phyloP scores from a whole-genome alignment of 2,797 vertebrate species.

The Clarias platycephalus region DNA sequence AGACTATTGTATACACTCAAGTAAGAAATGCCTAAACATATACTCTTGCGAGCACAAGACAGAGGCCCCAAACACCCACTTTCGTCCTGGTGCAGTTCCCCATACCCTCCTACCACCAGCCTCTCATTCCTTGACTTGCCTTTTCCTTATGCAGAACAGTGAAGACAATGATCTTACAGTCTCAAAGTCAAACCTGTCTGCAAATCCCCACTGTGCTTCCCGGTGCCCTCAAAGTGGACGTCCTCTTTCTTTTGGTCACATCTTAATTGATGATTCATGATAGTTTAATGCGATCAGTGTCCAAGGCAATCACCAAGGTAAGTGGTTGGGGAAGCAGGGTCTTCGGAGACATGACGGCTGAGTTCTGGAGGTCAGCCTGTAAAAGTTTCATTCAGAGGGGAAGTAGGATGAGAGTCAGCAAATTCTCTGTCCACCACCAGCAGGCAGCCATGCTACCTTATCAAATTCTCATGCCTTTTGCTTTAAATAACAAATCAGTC shows the following conservation, averaged over 20 bases:
- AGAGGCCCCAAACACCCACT: neutral
- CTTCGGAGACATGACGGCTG: constrained; percentile 52
- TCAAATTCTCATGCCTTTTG: constrained; percentile 63
- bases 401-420: constrained; percentile 65
- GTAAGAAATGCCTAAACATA: constrained; percentile 28
- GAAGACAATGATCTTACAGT: constrained; percentile 35
- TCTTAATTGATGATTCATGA: constrained; percentile 63
- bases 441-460: constrained; percentile 53
- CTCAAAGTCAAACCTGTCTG: constrained; percentile 57
- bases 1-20: constrained; percentile 23
- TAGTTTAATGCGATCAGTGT: constrained; percentile 64
- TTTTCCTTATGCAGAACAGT: constrained; percentile 15
- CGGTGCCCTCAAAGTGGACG: neutral
- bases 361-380: constrained; percentile 63
- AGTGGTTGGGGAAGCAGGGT: constrained; percentile 54
- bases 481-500: constrained; percentile 66
- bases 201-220: constrained; percentile 42
- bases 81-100: neutral
- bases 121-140: constrained; percentile 7
- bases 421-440: constrained; percentile 56
- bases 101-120: neutral
- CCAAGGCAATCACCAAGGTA: constrained; percentile 60
- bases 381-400: constrained; percentile 62
- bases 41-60: constrained; percentile 4
- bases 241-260: constrained; percentile 29